Conservation (phyloP, 2,888 invertebrate genomes). For the Pseudoips prasinana region DNA sequence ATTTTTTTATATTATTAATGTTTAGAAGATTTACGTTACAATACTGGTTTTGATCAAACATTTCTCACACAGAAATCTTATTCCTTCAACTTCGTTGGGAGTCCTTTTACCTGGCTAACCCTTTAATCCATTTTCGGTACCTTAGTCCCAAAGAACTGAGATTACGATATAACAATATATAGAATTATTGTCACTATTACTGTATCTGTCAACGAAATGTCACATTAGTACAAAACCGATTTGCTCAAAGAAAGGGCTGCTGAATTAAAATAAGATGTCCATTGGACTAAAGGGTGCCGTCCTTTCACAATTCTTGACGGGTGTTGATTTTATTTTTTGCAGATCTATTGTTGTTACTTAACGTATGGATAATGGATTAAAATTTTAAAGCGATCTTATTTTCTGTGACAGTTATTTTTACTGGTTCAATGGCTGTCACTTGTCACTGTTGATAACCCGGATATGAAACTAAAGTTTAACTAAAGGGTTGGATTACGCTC, state of each 20-base stretch:
- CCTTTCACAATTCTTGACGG: slow-evolving; percentile 26
- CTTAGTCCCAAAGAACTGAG: slow-evolving; percentile 35
- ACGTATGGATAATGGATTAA: slow-evolving; percentile 42
- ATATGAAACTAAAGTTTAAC: too few species aligned
- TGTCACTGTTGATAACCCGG: too few species aligned
- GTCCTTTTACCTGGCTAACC: slow-evolving; percentile 45
- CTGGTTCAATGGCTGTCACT: too few species aligned
- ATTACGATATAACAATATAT: slow-evolving; percentile 60
- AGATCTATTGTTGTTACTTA: slow-evolving; percentile 52
- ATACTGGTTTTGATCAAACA: too few species aligned
- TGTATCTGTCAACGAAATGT: slow-evolving; percentile 65
- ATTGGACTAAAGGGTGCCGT: slow-evolving; percentile 53
- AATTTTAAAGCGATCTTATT: slow-evolving; percentile 39
- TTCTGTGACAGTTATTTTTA: slow-evolving; percentile 40
- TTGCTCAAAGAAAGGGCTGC: slow-evolving; percentile 56
- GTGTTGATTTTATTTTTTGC: slow-evolving; percentile 69
- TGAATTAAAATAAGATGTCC: slow-evolving; percentile 62
- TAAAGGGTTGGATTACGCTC: too few species aligned
- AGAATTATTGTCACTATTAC: slow-evolving; percentile 36
- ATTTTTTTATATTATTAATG: too few species aligned
- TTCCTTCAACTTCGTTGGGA: slow-evolving; percentile 50
- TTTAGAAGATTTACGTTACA: too few species aligned
- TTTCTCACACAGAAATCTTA: too few species aligned
- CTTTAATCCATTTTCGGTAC: slow-evolving; percentile 53
- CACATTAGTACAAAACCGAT: slow-evolving; percentile 69